Evolutionary conservation across 1,140 invertebrate species (phyloP), one percentile per base, ranked within the genome.

Genomic region (Diabrotica virgifera): DNA sequence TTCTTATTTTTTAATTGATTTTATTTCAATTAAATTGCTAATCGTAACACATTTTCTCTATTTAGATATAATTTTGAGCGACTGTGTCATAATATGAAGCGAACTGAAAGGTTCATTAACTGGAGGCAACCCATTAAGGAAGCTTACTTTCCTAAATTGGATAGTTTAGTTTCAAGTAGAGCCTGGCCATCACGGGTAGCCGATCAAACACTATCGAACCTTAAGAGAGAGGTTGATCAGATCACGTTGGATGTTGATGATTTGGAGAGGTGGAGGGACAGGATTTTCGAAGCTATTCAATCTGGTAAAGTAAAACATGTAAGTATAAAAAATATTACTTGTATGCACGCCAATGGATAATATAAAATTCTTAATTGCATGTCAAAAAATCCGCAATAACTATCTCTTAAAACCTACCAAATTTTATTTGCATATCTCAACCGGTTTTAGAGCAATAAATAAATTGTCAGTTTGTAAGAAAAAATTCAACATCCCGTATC

Each of bases 251-350:
- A 92, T 66, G 80, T 94, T 6, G 79, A 85, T 3, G 84, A 90
- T 70, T 51, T 94, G 69, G 87, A 90, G 71, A 83, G 85, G 52
- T 94, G 90, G 90, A 81, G 88, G 3, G 88, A 91, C 70, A 82
- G 91, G 24, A 88, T 94, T 68, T 82, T 85, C 24, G 85, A 89
- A 53, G 91, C 90, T 10, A 89, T 94, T 59, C 86, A 91, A 53
- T 84, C 85, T 36, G 89, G 87, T 46, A 77, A 82, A 36, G 83
- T 89, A 9, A 66, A 78, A 35, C 73, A 85, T 76, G 57, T 59
- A 59, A 40, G 57, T 59, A 24, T 24, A 24, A 24, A 24, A 24
- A 24, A 24, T 24, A 24, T 2, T 24, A 24, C 24, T 24, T 24
- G n/a, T n/a, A n/a, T n/a, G n/a, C n/a, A n/a, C n/a, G n/a, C n/a